Percentiles rank a stretch among this genome's conserved stretches.
Evolutionary conservation across 2,888 invertebrate genomes (phyloP).

Genomic region (Caenorhabditis japonica): DNA sequence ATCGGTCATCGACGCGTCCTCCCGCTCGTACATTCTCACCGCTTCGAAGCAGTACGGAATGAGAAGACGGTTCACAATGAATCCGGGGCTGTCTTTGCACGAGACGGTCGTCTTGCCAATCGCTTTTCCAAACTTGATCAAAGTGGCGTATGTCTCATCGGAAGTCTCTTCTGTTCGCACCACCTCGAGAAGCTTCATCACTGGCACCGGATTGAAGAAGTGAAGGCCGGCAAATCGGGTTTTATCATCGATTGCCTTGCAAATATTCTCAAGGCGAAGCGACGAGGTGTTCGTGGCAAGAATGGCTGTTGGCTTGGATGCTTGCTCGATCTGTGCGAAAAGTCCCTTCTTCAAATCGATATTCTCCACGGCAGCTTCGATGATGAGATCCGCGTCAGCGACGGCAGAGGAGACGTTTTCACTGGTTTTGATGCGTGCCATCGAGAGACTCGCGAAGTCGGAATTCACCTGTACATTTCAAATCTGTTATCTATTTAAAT

Average conservation of each 20-base stretch:
- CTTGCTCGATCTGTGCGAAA: conserved; percentile 83
- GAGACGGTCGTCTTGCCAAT: conserved; percentile 88
- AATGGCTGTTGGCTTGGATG: conserved; percentile 81
- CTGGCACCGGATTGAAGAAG: conserved; percentile 91
- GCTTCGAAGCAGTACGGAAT: conserved; percentile 89
- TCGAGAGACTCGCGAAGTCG: conserved; percentile 80
- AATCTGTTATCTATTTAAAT: neutral
- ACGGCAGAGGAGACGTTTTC: conserved; percentile 82
- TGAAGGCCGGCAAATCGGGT: conserved; percentile 87
- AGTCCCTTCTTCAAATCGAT: conserved; percentile 85
- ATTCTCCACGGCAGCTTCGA: conserved; percentile 90
- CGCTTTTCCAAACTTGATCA: conserved; percentile 87
- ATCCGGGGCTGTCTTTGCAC: conserved; percentile 93
- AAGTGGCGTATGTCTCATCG: conserved; percentile 83
- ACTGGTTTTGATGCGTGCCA: conserved; percentile 82
- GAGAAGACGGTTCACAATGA: conserved; percentile 89
- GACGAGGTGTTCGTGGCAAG: conserved; percentile 92
- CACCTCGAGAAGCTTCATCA: conserved; percentile 89
- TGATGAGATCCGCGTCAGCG: conserved; percentile 81
- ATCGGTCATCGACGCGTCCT: conserved; percentile 80
- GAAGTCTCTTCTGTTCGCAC: conserved; percentile 85
- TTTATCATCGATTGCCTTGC: conserved; percentile 83
- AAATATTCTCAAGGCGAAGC: conserved; percentile 87
- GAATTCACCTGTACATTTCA: conserved; percentile 28
- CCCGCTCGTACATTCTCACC: conserved; percentile 83